A percentile compares a stretch with the other conserved stretches of the same genome.
These are phyloP conservation scores for Gonatopus flavifemur DNA, from an alignment of 1,140 invertebrate species.

Conservation along the genomic window DNA sequence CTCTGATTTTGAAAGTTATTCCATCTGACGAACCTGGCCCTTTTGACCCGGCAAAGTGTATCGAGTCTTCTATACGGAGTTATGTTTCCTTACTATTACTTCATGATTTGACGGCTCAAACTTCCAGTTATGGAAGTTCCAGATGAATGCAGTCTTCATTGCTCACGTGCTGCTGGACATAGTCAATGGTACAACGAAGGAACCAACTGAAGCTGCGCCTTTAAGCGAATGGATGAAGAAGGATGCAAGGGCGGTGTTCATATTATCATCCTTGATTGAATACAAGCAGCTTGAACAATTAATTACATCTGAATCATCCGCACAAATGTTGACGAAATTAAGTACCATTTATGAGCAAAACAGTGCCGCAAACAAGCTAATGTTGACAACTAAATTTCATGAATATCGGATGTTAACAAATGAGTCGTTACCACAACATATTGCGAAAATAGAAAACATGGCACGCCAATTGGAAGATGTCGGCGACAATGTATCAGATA, in stretches of 20 bases:
- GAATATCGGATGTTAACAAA: not conserved
- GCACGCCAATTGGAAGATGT: constrained; percentile 2
- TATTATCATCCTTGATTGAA: not conserved
- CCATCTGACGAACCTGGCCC: too few relatives aligned
- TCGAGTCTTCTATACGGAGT: too few relatives aligned
- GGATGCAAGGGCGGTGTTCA: not conserved
- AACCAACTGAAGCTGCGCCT: not conserved
- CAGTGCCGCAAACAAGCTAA: not conserved
- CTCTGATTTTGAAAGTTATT: too few relatives aligned
- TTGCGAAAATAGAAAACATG: constrained; percentile 2
- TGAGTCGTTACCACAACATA: too few relatives aligned
- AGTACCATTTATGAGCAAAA: constrained; percentile 2
- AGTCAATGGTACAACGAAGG: too few relatives aligned
- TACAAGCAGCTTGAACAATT: not conserved
- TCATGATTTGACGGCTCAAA: too few relatives aligned
- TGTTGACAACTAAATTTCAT: not conserved
- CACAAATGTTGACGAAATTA: constrained; percentile 4
- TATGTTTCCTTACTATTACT: too few relatives aligned
- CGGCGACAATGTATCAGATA: not conserved
- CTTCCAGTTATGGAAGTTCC: too few relatives aligned
- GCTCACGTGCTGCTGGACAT: too few relatives aligned
- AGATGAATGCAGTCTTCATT: too few relatives aligned
- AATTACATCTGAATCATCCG: not conserved
- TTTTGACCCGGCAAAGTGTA: too few relatives aligned
- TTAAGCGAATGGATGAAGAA: not conserved